A percentile compares a stretch with the other conserved stretches of the same genome.
phyloP scores from a whole-genome alignment of 2,888 invertebrate species.

The Ophion obscuratus region DNA sequence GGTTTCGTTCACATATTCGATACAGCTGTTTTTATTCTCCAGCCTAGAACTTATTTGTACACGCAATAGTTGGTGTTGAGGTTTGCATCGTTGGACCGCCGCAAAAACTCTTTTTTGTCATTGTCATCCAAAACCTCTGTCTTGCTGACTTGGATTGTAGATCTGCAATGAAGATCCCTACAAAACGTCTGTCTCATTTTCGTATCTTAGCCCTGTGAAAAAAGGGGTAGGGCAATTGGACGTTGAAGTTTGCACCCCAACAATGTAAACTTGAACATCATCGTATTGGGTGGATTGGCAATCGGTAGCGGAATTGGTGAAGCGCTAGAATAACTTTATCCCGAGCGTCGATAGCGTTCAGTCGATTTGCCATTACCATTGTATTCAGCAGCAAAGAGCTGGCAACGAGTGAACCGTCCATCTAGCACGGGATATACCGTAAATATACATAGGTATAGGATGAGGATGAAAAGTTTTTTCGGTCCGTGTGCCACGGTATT shows the following conservation, averaged over 20 bases:
- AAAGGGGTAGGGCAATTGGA: neutral
- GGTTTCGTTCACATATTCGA: no score
- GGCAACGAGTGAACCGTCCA: slow-evolving; percentile 39
- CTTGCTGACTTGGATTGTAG: no score
- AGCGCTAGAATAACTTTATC: slow-evolving; percentile 55
- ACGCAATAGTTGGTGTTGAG: no score
- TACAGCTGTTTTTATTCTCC: no score
- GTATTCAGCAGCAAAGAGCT: slow-evolving; percentile 44
- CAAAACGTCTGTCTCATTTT: neutral
- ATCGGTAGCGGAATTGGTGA: slow-evolving; percentile 60
- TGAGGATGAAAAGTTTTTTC: slow-evolving; percentile 28
- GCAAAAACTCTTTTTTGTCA: no score
- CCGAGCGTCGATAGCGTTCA: slow-evolving; percentile 47
- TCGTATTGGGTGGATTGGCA: slow-evolving; percentile 51
- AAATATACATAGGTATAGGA: slow-evolving; percentile 25
- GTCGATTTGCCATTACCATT: slow-evolving; percentile 62
- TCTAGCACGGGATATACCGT: neutral
- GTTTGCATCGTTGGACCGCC: no score
- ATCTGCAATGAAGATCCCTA: no score
- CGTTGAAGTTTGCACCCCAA: neutral
- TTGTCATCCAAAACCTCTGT: no score
- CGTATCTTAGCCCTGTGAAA: neutral
- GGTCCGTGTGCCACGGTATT: slow-evolving; percentile 27
- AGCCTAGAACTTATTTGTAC: no score
- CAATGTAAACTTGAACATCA: neutral